Evolutionary conservation across 1,140 invertebrate genomes (phyloP), one percentile per base, ranked within the genome.

Genomic region (Drosophila dunni): DNA sequence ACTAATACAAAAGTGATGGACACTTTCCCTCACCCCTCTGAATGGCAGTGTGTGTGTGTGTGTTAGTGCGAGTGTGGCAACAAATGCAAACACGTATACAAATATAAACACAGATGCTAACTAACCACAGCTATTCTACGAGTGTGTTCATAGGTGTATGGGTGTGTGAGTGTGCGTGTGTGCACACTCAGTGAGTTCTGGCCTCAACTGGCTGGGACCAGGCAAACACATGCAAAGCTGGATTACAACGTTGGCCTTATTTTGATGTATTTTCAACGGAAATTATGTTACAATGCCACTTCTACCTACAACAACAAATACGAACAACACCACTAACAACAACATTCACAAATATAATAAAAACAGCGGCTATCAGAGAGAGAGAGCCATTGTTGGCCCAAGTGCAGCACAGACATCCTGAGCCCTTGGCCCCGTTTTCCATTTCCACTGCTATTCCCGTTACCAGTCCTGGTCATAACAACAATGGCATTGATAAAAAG

Each of bases 101-200:
- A 88, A 83, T 88, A 86, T 83, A 83, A 86, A 86, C 84, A 86
- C 83, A 86, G 83, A 86, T 88, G 83, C 83, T 86, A 86, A 86
- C 83, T 86, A 88, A 88, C 83, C 83, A 83, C 83, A 86, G 75
- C 76, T 64, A 84, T 50, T 48, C 57, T 51, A 61, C 34, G 54
- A 66, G 53, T 71, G 65, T 42, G 46, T 53, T 1, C 46, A 38
- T 65, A 36, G 65, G 46, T 45, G 56, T 44, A 48, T 65, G 46
- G 42, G 45, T 20, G 46, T 33, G 48, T 51, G n/a, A 33, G 58
- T 48, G 50, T 61, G 24, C 24, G 44, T 42, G n/a, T 20, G 60
- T 62, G 42, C 15, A 24, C 45, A 54, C 75, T 78, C 57, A 63
- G 45, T 8, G 33, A 67, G 71, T 58, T 10, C 7, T 64, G 72